These are phyloP conservation scores for Agapornis canus DNA, from an alignment of 2,797 vertebrate species.

Conservation along the genomic window DNA sequence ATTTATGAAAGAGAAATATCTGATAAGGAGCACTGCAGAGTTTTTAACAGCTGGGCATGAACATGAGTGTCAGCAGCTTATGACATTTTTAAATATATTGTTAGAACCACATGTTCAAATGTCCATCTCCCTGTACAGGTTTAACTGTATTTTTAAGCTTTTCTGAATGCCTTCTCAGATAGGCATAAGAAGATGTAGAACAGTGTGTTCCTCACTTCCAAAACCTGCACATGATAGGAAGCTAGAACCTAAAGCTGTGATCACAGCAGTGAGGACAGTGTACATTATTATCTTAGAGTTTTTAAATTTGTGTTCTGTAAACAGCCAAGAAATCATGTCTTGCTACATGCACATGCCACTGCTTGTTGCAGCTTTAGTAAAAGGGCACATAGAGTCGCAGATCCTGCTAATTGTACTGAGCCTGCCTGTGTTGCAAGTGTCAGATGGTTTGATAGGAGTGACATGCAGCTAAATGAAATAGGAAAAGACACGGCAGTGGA, in stretches of 20 bases:
- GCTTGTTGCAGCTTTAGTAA: conserved; percentile 59
- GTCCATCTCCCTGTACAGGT: not conserved
- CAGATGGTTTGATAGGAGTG: conserved; percentile 83
- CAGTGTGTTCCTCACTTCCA: not conserved
- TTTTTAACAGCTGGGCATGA: not conserved
- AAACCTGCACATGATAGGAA: not conserved
- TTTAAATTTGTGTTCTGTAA: conserved; percentile 50
- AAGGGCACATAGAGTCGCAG: conserved; percentile 42
- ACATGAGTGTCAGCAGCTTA: not conserved
- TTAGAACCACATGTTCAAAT: not conserved
- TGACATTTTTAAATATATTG: not conserved
- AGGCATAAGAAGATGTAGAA: not conserved
- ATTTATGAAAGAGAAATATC: not conserved
- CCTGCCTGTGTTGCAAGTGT: conserved; percentile 78
- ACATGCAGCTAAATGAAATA: conserved; percentile 85
- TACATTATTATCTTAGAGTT: conserved; percentile 29
- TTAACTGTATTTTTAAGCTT: not conserved
- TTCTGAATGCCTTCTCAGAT: not conserved
- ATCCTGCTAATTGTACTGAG: conserved; percentile 82
- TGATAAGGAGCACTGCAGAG: not conserved
- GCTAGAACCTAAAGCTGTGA: not conserved
- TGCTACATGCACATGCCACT: conserved; percentile 18
- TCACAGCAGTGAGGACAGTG: not conserved
- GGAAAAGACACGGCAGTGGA: conserved; percentile 80
- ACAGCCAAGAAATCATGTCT: conserved; percentile 57